These are phyloP conservation scores for Siniperca obscura DNA, from an alignment of 2,797 vertebrate species.

Conservation along the genomic window DNA sequence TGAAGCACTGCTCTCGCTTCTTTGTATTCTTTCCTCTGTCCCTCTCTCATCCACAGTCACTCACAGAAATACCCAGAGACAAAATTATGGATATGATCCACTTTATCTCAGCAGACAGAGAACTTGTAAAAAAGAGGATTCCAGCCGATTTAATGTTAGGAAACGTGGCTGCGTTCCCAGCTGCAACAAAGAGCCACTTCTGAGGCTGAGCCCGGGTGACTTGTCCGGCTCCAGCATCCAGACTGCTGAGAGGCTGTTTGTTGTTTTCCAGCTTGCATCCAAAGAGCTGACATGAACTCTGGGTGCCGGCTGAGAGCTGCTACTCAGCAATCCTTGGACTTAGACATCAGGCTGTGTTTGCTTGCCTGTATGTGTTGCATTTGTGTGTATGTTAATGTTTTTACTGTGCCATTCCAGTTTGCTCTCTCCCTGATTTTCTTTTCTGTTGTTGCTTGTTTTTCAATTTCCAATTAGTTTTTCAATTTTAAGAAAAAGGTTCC, in stretches of 20 bases:
- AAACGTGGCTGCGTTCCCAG: conserved; percentile 74
- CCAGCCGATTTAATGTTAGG: conserved; percentile 66
- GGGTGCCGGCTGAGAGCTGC: conserved; percentile 51
- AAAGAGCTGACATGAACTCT: conserved; percentile 65
- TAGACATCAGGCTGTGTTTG: conserved; percentile 27
- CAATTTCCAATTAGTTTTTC: conserved; percentile 9
- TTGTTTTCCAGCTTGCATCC: conserved; percentile 69
- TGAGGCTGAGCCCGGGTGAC: conserved; percentile 47
- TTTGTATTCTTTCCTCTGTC: background rate
- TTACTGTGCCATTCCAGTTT: background rate
- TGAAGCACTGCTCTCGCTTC: conserved; percentile 10
- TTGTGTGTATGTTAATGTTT: background rate
- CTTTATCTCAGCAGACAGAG: conserved; percentile 67
- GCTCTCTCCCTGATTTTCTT: background rate
- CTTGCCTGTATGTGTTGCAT: conserved; percentile 24
- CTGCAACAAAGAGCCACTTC: conserved; percentile 77
- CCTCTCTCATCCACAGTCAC: conserved; percentile 21
- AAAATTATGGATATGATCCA: conserved; percentile 48
- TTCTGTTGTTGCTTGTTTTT: conserved; percentile 12
- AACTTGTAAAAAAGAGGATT: conserved; percentile 67
- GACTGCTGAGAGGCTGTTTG: conserved; percentile 64
- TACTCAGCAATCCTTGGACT: conserved; percentile 56
- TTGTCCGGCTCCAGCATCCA: conserved; percentile 59
- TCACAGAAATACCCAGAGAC: conserved; percentile 36
- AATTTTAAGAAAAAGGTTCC: conserved; percentile 15